These are phyloP conservation scores for Polydrusus cervinus DNA, from an alignment of 2,888 invertebrate species.

Conservation along the genomic window DNA sequence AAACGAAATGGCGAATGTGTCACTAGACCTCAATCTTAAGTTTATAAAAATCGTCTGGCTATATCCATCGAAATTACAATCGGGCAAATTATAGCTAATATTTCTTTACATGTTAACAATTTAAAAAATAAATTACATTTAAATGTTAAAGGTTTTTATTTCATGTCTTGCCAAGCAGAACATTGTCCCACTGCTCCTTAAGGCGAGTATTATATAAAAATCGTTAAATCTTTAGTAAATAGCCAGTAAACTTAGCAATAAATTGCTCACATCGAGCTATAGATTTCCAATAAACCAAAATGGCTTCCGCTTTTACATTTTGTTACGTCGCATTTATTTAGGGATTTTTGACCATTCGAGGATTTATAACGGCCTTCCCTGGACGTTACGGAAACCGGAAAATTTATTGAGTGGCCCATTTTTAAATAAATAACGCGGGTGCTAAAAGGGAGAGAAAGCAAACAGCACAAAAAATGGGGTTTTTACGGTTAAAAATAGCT, in stretches of 20 bases:
- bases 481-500: constrained; percentile 49
- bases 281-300: constrained; percentile 64
- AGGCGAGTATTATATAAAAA: constrained; percentile 47
- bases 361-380: constrained; percentile 53
- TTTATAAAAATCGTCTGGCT: too few relatives aligned
- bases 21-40: too few relatives aligned
- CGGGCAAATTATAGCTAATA: too few relatives aligned
- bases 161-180: neutral
- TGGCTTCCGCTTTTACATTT: constrained; percentile 63
- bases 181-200: constrained; percentile 10
- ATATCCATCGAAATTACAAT: too few relatives aligned
- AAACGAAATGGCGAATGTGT: too few relatives aligned
- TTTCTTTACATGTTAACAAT: neutral
- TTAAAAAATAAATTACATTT: neutral
- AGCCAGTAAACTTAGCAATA: constrained; percentile 64
- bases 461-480: constrained; percentile 45
- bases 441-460: constrained; percentile 45
- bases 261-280: constrained; percentile 63
- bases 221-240: constrained; percentile 64
- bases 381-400: constrained; percentile 46
- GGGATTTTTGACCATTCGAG: constrained; percentile 58
- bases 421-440: constrained; percentile 52
- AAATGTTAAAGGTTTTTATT: neutral
- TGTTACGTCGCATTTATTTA: constrained; percentile 60
- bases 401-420: constrained; percentile 52